Conservation (phyloP, 2,888 invertebrate genomes). For the Julus scanicus region DNA sequence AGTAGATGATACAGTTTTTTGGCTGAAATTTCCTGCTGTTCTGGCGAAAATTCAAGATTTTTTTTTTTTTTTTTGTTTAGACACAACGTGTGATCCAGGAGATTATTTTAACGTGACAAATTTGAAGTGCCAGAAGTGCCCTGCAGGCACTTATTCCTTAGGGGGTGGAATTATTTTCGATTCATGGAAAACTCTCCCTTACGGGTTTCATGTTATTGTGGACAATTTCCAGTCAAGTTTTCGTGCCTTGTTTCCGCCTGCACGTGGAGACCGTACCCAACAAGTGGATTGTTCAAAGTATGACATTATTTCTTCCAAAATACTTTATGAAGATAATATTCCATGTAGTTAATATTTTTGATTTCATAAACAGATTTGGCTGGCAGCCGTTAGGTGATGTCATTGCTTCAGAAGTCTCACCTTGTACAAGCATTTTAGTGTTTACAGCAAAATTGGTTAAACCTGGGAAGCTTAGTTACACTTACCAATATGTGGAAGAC, state of each 20-base stretch:
- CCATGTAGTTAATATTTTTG: background rate
- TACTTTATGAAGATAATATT: background rate
- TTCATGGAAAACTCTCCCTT: conserved; percentile 69
- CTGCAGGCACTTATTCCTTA: conserved; percentile 70
- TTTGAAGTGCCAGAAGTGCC: conserved; percentile 69
- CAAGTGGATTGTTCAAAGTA: conserved; percentile 66
- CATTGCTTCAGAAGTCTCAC: conserved; percentile 68
- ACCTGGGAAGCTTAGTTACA: conserved; percentile 69
- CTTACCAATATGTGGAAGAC: conserved; percentile 69
- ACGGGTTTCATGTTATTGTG: conserved; percentile 67
- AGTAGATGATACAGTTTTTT: too few species aligned
- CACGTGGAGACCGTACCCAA: conserved; percentile 61
- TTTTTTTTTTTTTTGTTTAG: conserved; percentile 60
- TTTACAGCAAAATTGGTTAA: conserved; percentile 70
- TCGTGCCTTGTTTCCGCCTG: conserved; percentile 63
- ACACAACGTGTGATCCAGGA: conserved; percentile 69
- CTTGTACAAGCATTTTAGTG: conserved; percentile 69
- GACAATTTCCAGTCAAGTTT: conserved; percentile 63
- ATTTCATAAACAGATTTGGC: conserved; percentile 64
- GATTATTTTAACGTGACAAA: conserved; percentile 69
- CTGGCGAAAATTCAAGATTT: too few species aligned
- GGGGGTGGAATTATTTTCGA: conserved; percentile 71
- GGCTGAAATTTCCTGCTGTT: too few species aligned
- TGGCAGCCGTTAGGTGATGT: conserved; percentile 69
- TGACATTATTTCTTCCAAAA: conserved; percentile 57